Evolutionary conservation across 2,888 invertebrate species (phyloP), one percentile per base, ranked within the genome.

Genomic region (Lomographa bimaculata): DNA sequence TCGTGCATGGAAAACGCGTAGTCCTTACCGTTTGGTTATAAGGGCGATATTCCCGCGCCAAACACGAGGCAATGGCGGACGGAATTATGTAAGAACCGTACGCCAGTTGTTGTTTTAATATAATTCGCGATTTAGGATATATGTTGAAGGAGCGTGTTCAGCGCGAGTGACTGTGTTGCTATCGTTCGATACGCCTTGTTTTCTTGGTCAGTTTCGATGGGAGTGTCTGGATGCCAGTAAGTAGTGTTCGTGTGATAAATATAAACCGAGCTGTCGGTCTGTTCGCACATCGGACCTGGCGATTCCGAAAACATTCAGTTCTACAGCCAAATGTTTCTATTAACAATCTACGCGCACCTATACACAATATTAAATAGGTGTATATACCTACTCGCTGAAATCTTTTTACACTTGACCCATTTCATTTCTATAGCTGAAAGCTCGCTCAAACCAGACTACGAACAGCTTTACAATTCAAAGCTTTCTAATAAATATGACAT

Each of bases 51-150:
- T 84, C 69, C 73, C 75, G 65, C 75, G 81, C 60, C 55, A 60
- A 61, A 55, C 60, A 62, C 53, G 63, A 58, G 57, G 64, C 61
- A 73, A 82, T 82, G 83, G 82, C 83, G 72, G 80, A 64, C 70
- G 66, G 64, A 64, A 79, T 86, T 86, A 86, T 86, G 83, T 86
- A 86, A 86, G 82, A 81, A 65, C 69, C 71, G 67, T 64, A 64
- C 71, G 33, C 24, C 8, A 36, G 73, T 78, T 82, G 79, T 81
- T 84, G 27, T 35, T 20, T 7, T 32, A 23, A 41, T 50, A 36
- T 29, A 46, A 43, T 53, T 70, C 34, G 67, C 62, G 73, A 63
- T 71, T 73, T 73, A 60, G 64, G 70, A 66, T 69, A 66, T 50
- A 57, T 24, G n/a, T 18, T 7, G 46, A 40, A 44, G 20, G 14